Base-by-base conservation (phyloP, 2,888 invertebrate species). In the Acrobeloides nanus region DNA sequence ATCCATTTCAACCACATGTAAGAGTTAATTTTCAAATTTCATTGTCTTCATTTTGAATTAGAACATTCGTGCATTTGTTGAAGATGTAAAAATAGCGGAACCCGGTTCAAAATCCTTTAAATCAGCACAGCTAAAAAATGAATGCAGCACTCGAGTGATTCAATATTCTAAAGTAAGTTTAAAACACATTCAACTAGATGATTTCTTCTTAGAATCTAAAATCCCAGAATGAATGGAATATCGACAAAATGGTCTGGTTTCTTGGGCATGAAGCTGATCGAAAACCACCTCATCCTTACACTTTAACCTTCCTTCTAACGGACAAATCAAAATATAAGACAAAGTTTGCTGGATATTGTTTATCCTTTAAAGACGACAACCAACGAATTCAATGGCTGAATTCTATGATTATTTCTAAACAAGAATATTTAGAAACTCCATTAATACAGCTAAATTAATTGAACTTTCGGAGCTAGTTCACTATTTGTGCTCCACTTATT, bases 31-130 rank as follows among this genome's bases (percentile, higher is more conserved):
- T 40, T n/a, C 12, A 4, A 5, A 15, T 21, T 1, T 43, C 23
- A 21, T 44, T 42, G 8, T 15, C 6, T 38, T 15, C 18, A 5
- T 29, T 45, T n/a, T n/a, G n/a, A n/a, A n/a, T 17, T 38, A 61
- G 51, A 51, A 55, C 34, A 44, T 38, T 32, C 46, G 50, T 32
- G 50, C 59, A 7, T 67, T 65, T 43, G 62, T 64, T 1, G 63
- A 66, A 3, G 65, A 68, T 32, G 55, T 72, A 18, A 62, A 64
- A 39, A 46, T 68, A 10, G 66, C 70, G 3, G 68, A 72, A 35
- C 62, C 62, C 12, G 66, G 62, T 4, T 65, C 68, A 26, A 62
- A 62, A 47, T 58, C 55, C 18, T 72, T 69, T 59, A 66, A 68
- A 37, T 50, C 66, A 4, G 59, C 53, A 38, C 63, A 67, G n/a